Evolutionary conservation across 2,797 vertebrate genomes (phyloP).

Genomic region (Amazona finschi): DNA sequence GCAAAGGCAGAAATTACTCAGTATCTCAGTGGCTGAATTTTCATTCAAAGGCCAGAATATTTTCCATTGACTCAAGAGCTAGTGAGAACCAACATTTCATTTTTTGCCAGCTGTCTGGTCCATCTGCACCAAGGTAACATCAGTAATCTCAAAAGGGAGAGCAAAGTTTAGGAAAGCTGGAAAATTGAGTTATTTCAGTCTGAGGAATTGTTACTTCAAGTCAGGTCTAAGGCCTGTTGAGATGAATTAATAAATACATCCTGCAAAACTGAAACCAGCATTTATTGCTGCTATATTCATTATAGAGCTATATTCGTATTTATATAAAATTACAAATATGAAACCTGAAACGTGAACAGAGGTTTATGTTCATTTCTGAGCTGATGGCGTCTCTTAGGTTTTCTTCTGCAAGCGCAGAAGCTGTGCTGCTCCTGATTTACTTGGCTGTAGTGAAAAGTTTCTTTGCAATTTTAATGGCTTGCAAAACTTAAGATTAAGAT

Average conservation of each 20-base stretch:
- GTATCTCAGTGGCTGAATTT: neutral
- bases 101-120: neutral
- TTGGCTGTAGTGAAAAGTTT: conserved; percentile 50
- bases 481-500: conserved; percentile 66
- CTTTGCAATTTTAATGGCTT: conserved; percentile 51
- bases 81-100: neutral
- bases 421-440: neutral
- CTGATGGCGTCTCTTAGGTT: neutral
- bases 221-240: neutral
- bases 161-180: neutral
- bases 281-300: neutral
- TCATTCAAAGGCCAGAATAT: neutral
- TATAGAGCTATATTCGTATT: neutral
- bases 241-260: neutral
- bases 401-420: neutral
- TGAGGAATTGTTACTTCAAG: neutral
- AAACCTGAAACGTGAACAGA: neutral
- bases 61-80: neutral
- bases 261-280: neutral
- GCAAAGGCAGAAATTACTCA: neutral
- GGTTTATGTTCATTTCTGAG: neutral
- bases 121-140: neutral
- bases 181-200: neutral
- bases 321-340: neutral
- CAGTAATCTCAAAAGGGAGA: neutral